Percentiles rank a stretch among this genome's conserved stretches.
Conservation (phyloP, 2,888 invertebrate genomes). For the Troglohyphantes excavatus region DNA sequence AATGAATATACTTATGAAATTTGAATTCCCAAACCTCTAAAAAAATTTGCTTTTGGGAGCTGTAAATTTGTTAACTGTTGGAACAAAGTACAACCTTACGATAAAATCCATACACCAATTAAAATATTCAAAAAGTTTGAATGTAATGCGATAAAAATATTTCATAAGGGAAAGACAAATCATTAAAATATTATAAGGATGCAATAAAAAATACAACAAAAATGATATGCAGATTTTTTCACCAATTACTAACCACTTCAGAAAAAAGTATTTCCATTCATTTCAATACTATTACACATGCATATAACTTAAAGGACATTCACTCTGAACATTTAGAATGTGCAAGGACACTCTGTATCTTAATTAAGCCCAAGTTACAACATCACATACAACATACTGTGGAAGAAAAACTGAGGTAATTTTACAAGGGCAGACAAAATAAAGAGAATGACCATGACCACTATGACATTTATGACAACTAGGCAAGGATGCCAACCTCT, state of each 20-base stretch:
- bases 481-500: conserved; percentile 54
- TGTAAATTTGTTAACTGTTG: no score
- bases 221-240: conserved; percentile 57
- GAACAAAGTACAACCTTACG: neutral
- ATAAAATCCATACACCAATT: neutral
- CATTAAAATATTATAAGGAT: conserved; percentile 17
- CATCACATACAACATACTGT: conserved; percentile 56
- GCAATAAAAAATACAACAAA: conserved; percentile 17
- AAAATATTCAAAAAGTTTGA: neutral
- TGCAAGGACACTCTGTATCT: conserved; percentile 46
- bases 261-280: conserved; percentile 75
- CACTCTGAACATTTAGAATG: conserved; percentile 61
- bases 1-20: conserved; percentile 4
- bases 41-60: neutral
- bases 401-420: conserved; percentile 51
- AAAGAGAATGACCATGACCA: neutral
- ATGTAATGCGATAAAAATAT: neutral
- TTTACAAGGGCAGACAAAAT: conserved; percentile 62
- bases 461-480: conserved; percentile 12
- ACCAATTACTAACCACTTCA: conserved; percentile 66
- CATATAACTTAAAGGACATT: conserved; percentile 71
- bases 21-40: neutral
- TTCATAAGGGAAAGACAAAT: neutral
- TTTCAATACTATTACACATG: conserved; percentile 50
- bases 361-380: conserved; percentile 70